Conservation (phyloP, 2,113 vertebrate genomes). For the Elaphurus davidianus region DNA sequence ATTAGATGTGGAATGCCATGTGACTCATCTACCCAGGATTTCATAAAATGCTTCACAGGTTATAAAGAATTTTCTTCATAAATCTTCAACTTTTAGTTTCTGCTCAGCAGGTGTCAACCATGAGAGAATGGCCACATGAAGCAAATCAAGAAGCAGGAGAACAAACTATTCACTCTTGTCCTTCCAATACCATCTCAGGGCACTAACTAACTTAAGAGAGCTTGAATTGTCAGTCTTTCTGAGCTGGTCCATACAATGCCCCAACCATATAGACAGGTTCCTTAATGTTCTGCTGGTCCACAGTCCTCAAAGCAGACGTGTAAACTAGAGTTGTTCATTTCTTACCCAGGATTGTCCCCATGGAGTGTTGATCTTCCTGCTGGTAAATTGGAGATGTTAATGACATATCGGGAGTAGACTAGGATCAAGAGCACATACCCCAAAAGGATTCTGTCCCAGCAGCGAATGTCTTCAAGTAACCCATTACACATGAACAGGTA, state of each 20-base stretch:
- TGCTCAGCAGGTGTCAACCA: neutral
- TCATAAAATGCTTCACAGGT: neutral
- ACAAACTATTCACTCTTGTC: neutral
- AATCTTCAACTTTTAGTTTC: neutral
- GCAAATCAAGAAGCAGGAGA: neutral
- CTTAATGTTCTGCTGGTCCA: neutral
- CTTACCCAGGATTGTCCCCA: neutral
- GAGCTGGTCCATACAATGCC: neutral
- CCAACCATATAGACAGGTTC: neutral
- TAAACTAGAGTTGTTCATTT: neutral
- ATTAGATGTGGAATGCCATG: neutral
- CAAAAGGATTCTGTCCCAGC: neutral
- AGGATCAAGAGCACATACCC: neutral
- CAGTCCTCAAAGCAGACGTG: neutral
- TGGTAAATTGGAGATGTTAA: neutral
- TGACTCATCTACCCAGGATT: neutral
- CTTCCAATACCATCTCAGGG: neutral
- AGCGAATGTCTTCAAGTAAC: neutral
- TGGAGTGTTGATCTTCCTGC: neutral
- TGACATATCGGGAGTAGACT: neutral
- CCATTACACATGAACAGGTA: neutral
- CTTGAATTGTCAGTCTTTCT: neutral
- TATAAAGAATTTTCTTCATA: neutral
- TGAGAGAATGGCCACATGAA: neutral
- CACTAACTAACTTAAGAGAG: neutral